Base-by-base conservation (phyloP, 2,888 invertebrate genomes). In the Coleophora flavipennella region DNA sequence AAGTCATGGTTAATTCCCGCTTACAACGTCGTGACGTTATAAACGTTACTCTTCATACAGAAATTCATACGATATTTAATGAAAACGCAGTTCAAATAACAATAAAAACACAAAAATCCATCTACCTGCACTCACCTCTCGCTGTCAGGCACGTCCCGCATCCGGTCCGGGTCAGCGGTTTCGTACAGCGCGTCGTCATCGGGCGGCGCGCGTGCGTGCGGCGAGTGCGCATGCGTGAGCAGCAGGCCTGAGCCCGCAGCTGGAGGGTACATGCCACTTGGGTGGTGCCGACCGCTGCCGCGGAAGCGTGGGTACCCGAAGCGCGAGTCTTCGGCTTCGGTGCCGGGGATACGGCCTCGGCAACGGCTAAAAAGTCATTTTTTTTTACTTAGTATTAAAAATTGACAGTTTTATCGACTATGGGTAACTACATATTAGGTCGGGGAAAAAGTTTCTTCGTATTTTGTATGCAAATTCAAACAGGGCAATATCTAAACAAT, bases 151-250 rank as follows among this genome's bases (percentile, higher is more conserved):
- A 92, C 92, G 83, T 94, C 93, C 49, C 92, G 79, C 41, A 84
- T 64, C 42, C 88, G 90, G 66, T 91, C 90, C 43, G 90, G 88
- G 75, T 90, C 90, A 55, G 94, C 94, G 62, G 92, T 93, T 85
- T 94, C 94, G 77, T 94, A 94, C 62, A 94, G 91, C 68, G 93
- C 92, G 77, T 94, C 94, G 67, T 94, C 94, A 68, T 93, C 93
- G 51, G 87, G 84, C 48, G 71, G 67, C 26, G 56, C 60, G 36
- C 70, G 67, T 90, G 65, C 83, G 72, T 61, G 72, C 51, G 58
- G 61, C 43, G 53, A 67, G 59, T 75, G 77, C 55, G 57, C 63
- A 71, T 65, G 78, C 74, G 74, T 35, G 56, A 40, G 39, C 37
- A 62, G 69, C 59, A 76, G 72, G 67, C 20, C 20, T 6, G 20